These are phyloP conservation scores for Strongylocentrotus purpuratus DNA, from an alignment of 35 echinoderm and acorn worm species.

Conservation along the genomic window DNA sequence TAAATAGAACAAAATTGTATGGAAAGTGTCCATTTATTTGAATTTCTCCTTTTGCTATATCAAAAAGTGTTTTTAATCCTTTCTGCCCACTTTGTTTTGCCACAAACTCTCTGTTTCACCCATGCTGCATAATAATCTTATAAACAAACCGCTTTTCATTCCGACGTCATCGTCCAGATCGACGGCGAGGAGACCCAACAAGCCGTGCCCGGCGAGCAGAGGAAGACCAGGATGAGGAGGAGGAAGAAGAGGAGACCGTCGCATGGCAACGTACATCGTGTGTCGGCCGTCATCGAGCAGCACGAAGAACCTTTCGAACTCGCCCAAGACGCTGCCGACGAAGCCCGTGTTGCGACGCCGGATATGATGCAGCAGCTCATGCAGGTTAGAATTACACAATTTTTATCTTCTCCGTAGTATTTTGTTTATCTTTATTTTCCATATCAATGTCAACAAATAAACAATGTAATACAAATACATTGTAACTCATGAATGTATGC, in stretches of 20 bases:
- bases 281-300: conserved; percentile 23
- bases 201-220: background rate
- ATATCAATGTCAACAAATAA: no score
- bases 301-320: background rate
- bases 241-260: background rate
- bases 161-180: background rate
- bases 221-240: background rate
- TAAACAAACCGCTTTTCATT: background rate
- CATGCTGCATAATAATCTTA: no score
- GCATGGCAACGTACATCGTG: background rate
- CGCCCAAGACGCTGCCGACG: background rate
- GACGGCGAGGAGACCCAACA: background rate
- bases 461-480: no score
- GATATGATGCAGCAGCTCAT: conserved; percentile 78
- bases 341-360: conserved; percentile 67
- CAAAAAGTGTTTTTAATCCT: no score
- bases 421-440: no score
- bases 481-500: no score
- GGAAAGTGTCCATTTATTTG: no score
- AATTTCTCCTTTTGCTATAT: no score
- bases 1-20: no score
- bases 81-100: no score
- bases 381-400: conserved; percentile 57
- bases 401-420: background rate
- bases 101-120: no score